Evolutionary conservation across 2,113 vertebrate genomes (phyloP), one percentile per base, ranked within the genome.

Genomic region (Salvelinus sp.): DNA sequence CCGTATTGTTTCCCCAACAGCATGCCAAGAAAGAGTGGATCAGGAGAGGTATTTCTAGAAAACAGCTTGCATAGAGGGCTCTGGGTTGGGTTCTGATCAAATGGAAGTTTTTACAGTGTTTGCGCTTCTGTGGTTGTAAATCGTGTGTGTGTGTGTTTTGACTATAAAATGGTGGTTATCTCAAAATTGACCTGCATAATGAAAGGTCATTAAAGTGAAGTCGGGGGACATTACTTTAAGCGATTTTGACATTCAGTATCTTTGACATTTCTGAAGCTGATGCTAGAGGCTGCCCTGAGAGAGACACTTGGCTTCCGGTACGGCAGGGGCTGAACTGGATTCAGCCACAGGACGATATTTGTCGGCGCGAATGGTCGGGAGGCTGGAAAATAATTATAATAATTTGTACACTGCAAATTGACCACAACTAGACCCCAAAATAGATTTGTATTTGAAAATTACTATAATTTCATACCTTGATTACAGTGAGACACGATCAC

Each of bases 151-250:
- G 38, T 44, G 38, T 44, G 38, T 65, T 9, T 65, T 10, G 0
- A 23, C 13, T 9, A 14, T 44, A 18, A 27, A n/a, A 23, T 6
- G 0, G 23, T 65, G 22, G 3, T 6, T 10, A 44, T 44, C 38
- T 44, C 38, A 60, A 60, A 20, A 16, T 3, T 9, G 4, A 16
- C 12, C 14, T 57, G 18, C 3, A 4, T 57, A 1, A 20, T 20
- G 5, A 20, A 7, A 6, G 33, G 33, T 33, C 6, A 33, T 14
- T 14, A 58, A 44, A 76, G 25, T 18, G 27, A n/a, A 44, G 58
- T 30, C 58, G 65, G 10, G 62, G 38, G 16, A 67, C 72, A 69
- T 22, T 63, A 69, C 58, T 69, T 54, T 7, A 68, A 30, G 33
- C 0, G 2, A 47, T 22, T 22, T 20, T 44, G 9, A 44, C 38